phyloP scores from a whole-genome alignment of 1,140 invertebrate genomes.

The Acyrthosiphon pisum region DNA sequence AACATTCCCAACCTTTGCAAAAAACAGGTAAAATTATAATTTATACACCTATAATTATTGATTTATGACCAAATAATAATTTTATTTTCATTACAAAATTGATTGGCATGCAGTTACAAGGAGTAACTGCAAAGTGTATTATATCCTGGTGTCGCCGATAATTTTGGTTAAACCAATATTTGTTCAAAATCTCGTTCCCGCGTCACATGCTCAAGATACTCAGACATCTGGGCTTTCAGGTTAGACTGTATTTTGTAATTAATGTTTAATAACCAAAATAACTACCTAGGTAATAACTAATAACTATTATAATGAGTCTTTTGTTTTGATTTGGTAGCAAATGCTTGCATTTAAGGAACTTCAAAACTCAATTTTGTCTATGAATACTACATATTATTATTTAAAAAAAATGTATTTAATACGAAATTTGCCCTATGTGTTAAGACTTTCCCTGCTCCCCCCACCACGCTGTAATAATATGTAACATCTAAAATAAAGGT shows the following conservation, averaged over 20 bases:
- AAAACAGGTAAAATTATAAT: background rate
- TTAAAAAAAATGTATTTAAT: too few relatives aligned
- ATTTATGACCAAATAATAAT: background rate
- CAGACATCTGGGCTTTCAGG: background rate
- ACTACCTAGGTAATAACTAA: too few relatives aligned
- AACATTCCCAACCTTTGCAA: background rate
- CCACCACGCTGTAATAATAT: too few relatives aligned
- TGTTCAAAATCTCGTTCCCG: background rate
- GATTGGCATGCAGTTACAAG: background rate
- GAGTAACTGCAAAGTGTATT: background rate
- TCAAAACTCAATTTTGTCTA: too few relatives aligned
- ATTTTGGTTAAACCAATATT: background rate
- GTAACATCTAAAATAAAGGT: too few relatives aligned
- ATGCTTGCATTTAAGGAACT: too few relatives aligned
- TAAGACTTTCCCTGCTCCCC: too few relatives aligned
- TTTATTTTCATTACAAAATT: background rate
- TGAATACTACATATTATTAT: too few relatives aligned
- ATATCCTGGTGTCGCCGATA: background rate
- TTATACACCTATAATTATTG: background rate
- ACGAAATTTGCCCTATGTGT: too few relatives aligned
- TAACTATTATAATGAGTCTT: too few relatives aligned
- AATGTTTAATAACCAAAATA: background rate
- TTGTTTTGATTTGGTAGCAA: too few relatives aligned
- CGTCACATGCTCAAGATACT: too few relatives aligned
- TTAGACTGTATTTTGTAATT: background rate